Conservation (phyloP, 2,888 invertebrate species). For the Hyles lineata region DNA sequence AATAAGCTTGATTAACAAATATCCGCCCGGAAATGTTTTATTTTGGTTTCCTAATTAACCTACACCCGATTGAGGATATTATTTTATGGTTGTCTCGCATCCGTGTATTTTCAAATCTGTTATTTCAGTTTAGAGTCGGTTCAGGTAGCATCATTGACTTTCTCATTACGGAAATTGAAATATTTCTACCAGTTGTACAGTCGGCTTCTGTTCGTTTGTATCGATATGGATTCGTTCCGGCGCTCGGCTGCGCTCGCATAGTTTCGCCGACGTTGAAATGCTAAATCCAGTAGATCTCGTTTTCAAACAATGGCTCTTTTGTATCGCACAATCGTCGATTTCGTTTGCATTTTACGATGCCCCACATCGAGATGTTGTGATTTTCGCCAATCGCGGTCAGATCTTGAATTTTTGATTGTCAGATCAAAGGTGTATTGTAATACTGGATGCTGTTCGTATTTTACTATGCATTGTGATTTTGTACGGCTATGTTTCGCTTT, state of each 20-base stretch:
- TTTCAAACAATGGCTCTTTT: slow-evolving; percentile 65
- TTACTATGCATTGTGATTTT: slow-evolving; percentile 5
- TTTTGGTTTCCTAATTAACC: background rate
- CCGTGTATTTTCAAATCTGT: too few relatives aligned
- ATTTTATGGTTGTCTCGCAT: slow-evolving; percentile 6
- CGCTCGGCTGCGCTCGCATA: slow-evolving; percentile 45
- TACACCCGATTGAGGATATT: background rate
- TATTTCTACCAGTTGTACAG: slow-evolving; percentile 56
- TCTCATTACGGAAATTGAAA: slow-evolving; percentile 55
- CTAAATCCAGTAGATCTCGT: slow-evolving; percentile 48
- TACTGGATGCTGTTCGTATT: slow-evolving; percentile 8
- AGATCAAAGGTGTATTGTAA: slow-evolving; percentile 39
- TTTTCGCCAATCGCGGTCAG: slow-evolving; percentile 44
- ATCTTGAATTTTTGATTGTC: slow-evolving; percentile 39
- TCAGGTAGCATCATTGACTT: slow-evolving; percentile 44
- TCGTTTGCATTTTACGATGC: slow-evolving; percentile 59
- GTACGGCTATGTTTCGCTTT: background rate
- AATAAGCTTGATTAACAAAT: background rate
- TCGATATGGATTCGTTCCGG: slow-evolving; percentile 45
- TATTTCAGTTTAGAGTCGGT: background rate
- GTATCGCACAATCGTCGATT: slow-evolving; percentile 60
- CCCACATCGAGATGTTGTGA: slow-evolving; percentile 49
- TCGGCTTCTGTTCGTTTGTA: slow-evolving; percentile 55
- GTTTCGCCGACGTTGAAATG: slow-evolving; percentile 39
- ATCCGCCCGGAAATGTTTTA: background rate